Evolutionary conservation across 1,140 invertebrate species (phyloP).

Genomic region (Aphaenogaster rudis): DNA sequence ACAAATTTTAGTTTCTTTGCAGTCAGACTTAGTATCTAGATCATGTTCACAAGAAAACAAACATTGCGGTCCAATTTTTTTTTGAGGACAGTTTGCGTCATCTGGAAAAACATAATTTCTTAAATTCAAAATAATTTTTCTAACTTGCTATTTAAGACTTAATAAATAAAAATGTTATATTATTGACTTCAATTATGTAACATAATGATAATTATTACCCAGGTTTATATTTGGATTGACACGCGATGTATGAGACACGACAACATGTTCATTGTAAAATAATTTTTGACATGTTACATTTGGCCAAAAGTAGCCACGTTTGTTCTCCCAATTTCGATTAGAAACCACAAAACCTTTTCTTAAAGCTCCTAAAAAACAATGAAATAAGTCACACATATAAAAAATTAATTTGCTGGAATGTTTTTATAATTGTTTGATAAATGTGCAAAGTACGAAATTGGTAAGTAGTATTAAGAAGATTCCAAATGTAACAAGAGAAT

Average conservation of each 20-base stretch:
- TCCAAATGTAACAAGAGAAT: background rate
- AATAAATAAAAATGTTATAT: background rate
- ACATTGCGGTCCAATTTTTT: constrained; percentile 61
- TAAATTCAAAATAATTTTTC: background rate
- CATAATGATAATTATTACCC: constrained; percentile 30
- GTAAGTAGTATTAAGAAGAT: background rate
- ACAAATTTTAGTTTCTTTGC: no score
- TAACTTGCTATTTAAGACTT: background rate
- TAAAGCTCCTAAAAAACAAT: background rate
- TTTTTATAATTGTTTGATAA: background rate
- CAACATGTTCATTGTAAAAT: constrained; percentile 50
- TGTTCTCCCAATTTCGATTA: background rate
- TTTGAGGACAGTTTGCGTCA: constrained; percentile 12
- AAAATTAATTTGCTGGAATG: background rate
- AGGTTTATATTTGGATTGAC: background rate
- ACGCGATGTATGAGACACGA: constrained; percentile 5
- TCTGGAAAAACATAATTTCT: constrained; percentile 5
- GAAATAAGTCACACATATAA: background rate
- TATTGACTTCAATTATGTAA: background rate
- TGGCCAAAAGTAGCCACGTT: constrained; percentile 23
- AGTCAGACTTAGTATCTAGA: background rate
- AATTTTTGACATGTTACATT: constrained; percentile 70
- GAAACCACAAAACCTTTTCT: background rate
- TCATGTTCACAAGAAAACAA: background rate
- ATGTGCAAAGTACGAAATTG: background rate